Conservation (phyloP, 23 tunicate genomes). For the Clavelina lepadiformis region DNA sequence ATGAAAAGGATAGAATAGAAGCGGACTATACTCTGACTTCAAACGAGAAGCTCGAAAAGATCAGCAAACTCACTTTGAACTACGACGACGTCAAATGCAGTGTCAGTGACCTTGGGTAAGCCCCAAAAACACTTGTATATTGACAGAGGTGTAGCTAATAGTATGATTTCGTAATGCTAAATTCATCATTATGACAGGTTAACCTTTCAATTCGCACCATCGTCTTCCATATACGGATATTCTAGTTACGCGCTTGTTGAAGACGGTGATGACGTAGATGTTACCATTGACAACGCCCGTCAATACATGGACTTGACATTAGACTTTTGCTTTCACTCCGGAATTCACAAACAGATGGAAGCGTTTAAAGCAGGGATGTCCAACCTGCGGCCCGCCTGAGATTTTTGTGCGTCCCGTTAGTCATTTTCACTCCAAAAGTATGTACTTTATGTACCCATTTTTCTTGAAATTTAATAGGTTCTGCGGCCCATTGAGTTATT, state of each 20-base stretch:
- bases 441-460: no score
- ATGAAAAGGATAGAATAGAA: constrained; percentile 38
- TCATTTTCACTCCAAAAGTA: no score
- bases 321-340: constrained; percentile 45
- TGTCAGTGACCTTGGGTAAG: constrained; percentile 85
- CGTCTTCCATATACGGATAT: constrained; percentile 49
- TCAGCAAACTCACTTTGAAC: constrained; percentile 37
- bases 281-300: constrained; percentile 78
- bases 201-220: constrained; percentile 64
- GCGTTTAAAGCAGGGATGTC: constrained; percentile 79
- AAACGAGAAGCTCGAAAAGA: constrained; percentile 34
- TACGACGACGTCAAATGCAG: constrained; percentile 67
- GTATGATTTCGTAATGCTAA: no score
- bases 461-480: no score
- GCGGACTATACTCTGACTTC: constrained; percentile 22
- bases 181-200: constrained; percentile 36
- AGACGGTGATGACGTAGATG: constrained; percentile 57
- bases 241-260: constrained; percentile 56
- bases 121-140: no score
- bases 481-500: no score
- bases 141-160: no score
- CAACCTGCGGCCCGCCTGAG: no score
- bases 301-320: constrained; percentile 61
- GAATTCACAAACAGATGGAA: constrained; percentile 66
- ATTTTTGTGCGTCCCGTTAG: no score